Evolutionary conservation across 2,797 vertebrate species (phyloP).

Genomic region (Ataeniobius toweri): DNA sequence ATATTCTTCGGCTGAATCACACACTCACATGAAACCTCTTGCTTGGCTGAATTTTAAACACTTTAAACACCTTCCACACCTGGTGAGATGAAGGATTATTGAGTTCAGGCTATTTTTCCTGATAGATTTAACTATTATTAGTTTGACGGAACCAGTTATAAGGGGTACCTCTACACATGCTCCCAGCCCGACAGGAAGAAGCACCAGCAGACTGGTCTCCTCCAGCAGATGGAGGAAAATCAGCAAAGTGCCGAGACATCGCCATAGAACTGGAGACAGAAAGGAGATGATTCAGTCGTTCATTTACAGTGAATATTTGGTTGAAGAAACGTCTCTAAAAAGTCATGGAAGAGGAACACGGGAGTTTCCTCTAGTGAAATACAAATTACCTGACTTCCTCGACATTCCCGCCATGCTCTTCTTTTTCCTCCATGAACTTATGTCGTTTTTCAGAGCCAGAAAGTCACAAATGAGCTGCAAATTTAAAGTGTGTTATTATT

Average conservation of each 20-base stretch:
- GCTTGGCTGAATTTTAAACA: constrained; percentile 85
- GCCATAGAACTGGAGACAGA: constrained; percentile 87
- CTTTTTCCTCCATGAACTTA: constrained; percentile 93
- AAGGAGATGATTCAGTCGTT: neutral
- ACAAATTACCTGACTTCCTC: constrained; percentile 84
- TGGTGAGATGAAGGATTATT: constrained; percentile 46
- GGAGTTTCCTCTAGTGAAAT: neutral
- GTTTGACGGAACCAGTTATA: neutral
- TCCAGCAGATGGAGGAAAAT: constrained; percentile 95
- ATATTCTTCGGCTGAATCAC: neutral
- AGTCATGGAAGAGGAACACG: neutral
- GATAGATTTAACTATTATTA: constrained; percentile 2
- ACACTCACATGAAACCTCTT: constrained; percentile 66
- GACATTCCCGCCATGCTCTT: constrained; percentile 94
- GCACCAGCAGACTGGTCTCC: constrained; percentile 91
- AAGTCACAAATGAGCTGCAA: constrained; percentile 93
- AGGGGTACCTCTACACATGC: constrained; percentile 88
- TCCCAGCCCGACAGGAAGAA: constrained; percentile 90
- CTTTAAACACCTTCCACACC: constrained; percentile 96
- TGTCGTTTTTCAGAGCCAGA: constrained; percentile 95
- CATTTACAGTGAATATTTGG: neutral
- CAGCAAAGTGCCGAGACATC: constrained; percentile 91
- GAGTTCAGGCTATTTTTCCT: neutral
- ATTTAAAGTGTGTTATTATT: neutral
- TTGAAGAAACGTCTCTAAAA: neutral